Conservation (phyloP, 1,140 invertebrate species). For the Drosophila ananassae region DNA sequence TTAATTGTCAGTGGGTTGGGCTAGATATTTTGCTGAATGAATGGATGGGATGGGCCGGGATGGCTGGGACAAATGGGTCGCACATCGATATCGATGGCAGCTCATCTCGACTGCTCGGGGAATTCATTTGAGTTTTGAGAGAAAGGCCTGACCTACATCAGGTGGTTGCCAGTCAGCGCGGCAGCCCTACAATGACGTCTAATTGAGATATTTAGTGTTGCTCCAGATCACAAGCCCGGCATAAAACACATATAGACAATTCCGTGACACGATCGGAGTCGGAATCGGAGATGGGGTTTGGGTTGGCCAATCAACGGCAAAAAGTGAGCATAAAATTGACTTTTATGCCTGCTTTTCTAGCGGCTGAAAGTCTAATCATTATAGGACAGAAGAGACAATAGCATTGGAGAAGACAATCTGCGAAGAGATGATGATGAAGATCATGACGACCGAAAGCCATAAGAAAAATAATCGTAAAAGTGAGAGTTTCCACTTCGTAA, state of each 20-base stretch:
- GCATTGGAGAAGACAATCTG: slow-evolving; percentile 32
- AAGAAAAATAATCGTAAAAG: slow-evolving; percentile 82
- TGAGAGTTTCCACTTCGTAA: slow-evolving; percentile 80
- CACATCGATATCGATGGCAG: slow-evolving; percentile 45
- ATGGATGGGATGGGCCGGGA: slow-evolving; percentile 52
- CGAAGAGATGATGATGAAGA: slow-evolving; percentile 32
- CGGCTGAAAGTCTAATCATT: slow-evolving; percentile 73
- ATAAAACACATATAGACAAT: slow-evolving; percentile 18
- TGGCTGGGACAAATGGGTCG: slow-evolving; percentile 35
- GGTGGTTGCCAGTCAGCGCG: slow-evolving; percentile 25
- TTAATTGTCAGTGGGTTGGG: slow-evolving; percentile 77
- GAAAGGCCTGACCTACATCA: slow-evolving; percentile 75
- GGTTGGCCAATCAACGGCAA: slow-evolving; percentile 67
- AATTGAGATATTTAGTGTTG: slow-evolving; percentile 82
- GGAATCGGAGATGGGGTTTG: neutral
- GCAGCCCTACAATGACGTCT: slow-evolving; percentile 62
- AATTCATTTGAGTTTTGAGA: slow-evolving; percentile 58
- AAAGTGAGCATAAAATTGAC: slow-evolving; percentile 80
- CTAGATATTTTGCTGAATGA: slow-evolving; percentile 63
- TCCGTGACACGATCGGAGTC: slow-evolving; percentile 57
- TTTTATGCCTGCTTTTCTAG: slow-evolving; percentile 75
- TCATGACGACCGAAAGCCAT: slow-evolving; percentile 70
- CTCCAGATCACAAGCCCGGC: slow-evolving; percentile 66
- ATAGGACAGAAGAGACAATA: slow-evolving; percentile 71
- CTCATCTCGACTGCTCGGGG: slow-evolving; percentile 47